Conservation (phyloP, 2,797 vertebrate genomes). For the Peromyscus aztecus region DNA sequence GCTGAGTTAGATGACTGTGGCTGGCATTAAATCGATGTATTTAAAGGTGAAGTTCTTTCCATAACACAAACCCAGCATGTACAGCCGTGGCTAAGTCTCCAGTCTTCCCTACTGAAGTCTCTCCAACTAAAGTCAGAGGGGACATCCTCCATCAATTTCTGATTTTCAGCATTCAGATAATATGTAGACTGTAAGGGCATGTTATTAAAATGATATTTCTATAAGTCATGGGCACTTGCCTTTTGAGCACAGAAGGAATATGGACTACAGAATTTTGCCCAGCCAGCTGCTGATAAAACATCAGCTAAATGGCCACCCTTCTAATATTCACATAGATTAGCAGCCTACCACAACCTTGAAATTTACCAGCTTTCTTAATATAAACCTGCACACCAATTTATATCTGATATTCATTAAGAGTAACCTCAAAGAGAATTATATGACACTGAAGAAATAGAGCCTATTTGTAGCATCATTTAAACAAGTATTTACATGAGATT, state of each 20-base stretch:
- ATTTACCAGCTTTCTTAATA: slow-evolving; percentile 4
- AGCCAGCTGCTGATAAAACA: not conserved
- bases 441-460: slow-evolving; percentile 47
- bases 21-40: slow-evolving; percentile 20
- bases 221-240: not conserved
- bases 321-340: not conserved
- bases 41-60: slow-evolving; percentile 29
- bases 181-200: not conserved
- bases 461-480: slow-evolving; percentile 58
- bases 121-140: not conserved
- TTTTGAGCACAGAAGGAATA: slow-evolving; percentile 50
- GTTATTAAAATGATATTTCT: not conserved
- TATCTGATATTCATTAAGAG: not conserved
- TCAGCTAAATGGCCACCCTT: not conserved
- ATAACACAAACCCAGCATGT: slow-evolving; percentile 21
- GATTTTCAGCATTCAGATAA: slow-evolving; percentile 2
- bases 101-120: not conserved
- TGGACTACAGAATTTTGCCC: not conserved
- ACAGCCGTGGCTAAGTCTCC: not conserved
- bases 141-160: slow-evolving; percentile 1
- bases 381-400: not conserved
- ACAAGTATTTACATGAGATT: slow-evolving; percentile 69
- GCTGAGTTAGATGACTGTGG: slow-evolving; percentile 24
- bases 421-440: slow-evolving; percentile 13
- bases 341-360: not conserved